Evolutionary conservation across 2,888 invertebrate species (phyloP), one percentile per base, ranked within the genome.

Genomic region (Mamestra brassicae): DNA sequence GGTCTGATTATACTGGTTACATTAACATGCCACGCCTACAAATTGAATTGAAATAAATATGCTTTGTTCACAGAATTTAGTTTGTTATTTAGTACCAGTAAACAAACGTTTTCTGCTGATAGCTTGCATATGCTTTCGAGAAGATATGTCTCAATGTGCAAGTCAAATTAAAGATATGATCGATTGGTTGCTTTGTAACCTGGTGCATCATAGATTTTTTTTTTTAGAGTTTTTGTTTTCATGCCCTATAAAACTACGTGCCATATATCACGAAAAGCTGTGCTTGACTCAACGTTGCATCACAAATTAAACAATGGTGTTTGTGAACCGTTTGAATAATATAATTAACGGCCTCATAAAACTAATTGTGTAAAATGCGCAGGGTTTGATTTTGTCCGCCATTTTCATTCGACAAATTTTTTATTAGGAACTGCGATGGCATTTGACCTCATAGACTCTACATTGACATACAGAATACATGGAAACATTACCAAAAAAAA

Each of bases 1-100:
- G 73, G 6, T 64, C 80, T 57, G 26, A 50, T 38, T 75, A 74
- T n/a, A 58, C n/a, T 80, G 78, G 86, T 26, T 17, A 10, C 1
- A 45, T 64, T 57, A 62, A 71, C 13, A n/a, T 34, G 60, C 55
- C 71, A 76, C 60, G 69, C 74, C 72, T 63, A 62, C 71, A 66
- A 76, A 74, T 71, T 58, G 58, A 52, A 76, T 58, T 26, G 65
- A 66, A 74, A 76, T 62, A 71, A 54, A 74, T 69, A 60, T 54
- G 36, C 26, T 62, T 64, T 54, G 36, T 8, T 71, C 15, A 50
- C 17, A 70, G 74, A 54, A 58, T 66, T 66, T 65, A 54, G 50
- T 62, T n/a, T n/a, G n/a, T n/a, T n/a, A n/a, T n/a, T n/a, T n/a
- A n/a, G n/a, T 26, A 34, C n/a, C 3, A 4, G 26, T 50, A 71